Conservation (phyloP, 2,797 vertebrate species). For the Eulemur albifrons region DNA sequence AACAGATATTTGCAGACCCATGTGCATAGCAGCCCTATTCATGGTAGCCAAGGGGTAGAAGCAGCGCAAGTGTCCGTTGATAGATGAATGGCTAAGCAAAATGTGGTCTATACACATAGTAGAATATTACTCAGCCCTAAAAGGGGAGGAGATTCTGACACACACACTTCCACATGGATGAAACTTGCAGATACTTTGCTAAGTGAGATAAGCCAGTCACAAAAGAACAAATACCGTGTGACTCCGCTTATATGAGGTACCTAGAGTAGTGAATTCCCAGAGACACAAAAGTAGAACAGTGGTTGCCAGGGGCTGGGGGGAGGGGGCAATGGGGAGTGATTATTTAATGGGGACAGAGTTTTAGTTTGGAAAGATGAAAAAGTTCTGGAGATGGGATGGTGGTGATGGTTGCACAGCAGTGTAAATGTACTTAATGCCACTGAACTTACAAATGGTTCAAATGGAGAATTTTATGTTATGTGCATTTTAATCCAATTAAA, state of each 20-base stretch:
- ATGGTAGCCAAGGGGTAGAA: neutral
- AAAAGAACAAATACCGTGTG: neutral
- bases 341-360: neutral
- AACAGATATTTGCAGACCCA: neutral
- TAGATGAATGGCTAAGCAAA: neutral
- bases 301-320: fast-evolving
- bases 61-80: no score
- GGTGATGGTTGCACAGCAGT: fast-evolving
- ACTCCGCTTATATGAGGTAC: no score
- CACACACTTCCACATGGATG: neutral
- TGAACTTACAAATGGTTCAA: neutral
- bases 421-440: neutral
- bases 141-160: neutral
- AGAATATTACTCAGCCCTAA: neutral
- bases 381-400: neutral
- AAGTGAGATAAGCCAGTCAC: neutral
- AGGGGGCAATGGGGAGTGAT: neutral
- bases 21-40: neutral
- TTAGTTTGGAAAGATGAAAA: neutral
- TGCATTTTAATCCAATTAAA: neutral
- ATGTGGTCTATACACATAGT: fast-evolving
- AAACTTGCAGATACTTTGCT: neutral
- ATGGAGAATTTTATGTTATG: neutral
- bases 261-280: neutral
- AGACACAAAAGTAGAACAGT: neutral